Evolutionary conservation across 2,113 vertebrate genomes (phyloP).

Genomic region (Dasypus novemcinctus): DNA sequence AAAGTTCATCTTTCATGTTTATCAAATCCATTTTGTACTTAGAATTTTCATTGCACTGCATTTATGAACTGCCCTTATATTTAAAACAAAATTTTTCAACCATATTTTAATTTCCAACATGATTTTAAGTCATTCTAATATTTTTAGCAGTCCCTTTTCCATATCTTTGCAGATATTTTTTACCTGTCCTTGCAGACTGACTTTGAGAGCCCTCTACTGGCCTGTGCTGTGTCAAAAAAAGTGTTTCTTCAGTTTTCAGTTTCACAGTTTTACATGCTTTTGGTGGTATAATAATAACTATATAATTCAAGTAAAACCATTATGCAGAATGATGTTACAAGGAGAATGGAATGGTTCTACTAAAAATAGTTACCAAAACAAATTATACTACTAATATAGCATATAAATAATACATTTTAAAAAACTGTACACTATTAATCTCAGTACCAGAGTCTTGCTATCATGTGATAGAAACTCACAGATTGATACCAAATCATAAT

Average conservation of each 20-base stretch:
- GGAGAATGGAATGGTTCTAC: background rate
- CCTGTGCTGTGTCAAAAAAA: background rate
- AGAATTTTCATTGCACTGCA: background rate
- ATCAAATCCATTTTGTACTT: background rate
- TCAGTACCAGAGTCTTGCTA: background rate
- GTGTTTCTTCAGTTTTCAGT: background rate
- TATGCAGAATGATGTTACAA: conserved; percentile 1
- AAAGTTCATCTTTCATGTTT: background rate
- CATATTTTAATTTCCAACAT: background rate
- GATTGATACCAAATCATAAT: background rate
- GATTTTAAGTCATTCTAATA: background rate
- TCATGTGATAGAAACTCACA: background rate
- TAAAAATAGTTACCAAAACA: conserved; percentile 14
- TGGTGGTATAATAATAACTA: background rate
- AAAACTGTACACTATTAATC: background rate
- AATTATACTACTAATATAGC: background rate
- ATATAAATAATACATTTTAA: background rate
- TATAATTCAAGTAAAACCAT: conserved; percentile 9
- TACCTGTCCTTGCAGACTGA: background rate
- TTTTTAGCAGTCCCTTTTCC: background rate
- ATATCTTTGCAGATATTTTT: background rate
- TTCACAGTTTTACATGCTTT: background rate
- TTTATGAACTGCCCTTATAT: background rate
- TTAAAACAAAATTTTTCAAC: conserved; percentile 8
- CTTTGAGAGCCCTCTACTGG: conserved; percentile 54